Evolutionary conservation across 2,113 vertebrate species (phyloP), one percentile per base, ranked within the genome.

Genomic region (Aphelocoma coerulescens): DNA sequence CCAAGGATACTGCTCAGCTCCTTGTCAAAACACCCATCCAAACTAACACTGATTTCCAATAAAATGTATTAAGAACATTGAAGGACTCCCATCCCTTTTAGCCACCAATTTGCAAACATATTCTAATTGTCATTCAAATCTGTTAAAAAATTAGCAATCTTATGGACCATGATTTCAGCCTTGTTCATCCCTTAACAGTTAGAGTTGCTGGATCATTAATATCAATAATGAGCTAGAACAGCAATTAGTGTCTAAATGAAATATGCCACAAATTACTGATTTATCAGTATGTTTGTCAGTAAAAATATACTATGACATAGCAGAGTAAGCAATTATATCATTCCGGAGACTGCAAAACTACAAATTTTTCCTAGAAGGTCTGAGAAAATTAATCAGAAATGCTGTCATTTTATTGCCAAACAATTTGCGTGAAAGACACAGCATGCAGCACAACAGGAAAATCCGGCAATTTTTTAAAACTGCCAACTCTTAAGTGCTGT

Each of bases 191-290:
- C 94, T 94, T 97, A 96, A 93, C 86, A 93, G 91, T 96, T 93
- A 97, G 78, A 96, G 91, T 91, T 88, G 37, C 68, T 84, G 94
- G 91, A 88, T 97, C 97, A 98, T 97, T 98, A 97, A 97, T 98
- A 97, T 95, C 95, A 96, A 96, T 97, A 97, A 97, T 95, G 96
- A 98, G 92, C 85, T 77, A 97, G 91, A 98, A 97, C 37, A 12
- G 83, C 91, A 98, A 97, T 98, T 97, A 97, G 67, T 7, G 12
- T 95, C 91, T 96, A 91, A 88, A 80, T 93, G 30, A 97, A 97
- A 95, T 94, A 95, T 94, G 91, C 49, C 71, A 93, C 5, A 26
- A 96, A 84, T 91, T 93, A 94, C 55, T 85, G 76, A 95, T 96
- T 96, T 95, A 94, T 97, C 87, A 69, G 81, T 83, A 80, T 74